Evolutionary conservation across 2,888 invertebrate genomes (phyloP).

Genomic region (Conomelus anceps): DNA sequence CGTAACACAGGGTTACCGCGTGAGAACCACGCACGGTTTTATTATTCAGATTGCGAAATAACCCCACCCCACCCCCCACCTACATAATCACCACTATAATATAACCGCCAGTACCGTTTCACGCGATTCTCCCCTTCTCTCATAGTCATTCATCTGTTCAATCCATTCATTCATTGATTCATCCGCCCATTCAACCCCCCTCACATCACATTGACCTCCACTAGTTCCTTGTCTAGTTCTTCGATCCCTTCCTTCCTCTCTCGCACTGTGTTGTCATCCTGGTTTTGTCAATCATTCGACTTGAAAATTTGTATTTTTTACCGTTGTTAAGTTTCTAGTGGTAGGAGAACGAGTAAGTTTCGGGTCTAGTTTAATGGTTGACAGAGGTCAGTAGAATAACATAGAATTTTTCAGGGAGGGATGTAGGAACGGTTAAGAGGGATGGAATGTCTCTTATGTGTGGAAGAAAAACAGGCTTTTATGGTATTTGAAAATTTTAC

Average conservation of each 20-base stretch:
- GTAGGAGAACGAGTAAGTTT: neutral
- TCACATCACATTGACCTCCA: neutral
- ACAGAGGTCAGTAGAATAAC: neutral
- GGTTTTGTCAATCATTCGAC: neutral
- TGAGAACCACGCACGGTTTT: neutral
- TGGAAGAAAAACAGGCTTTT: too few relatives aligned
- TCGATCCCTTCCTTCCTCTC: neutral
- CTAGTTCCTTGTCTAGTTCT: neutral
- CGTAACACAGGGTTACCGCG: neutral
- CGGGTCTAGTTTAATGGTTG: neutral
- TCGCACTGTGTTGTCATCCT: neutral
- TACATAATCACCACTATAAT: neutral
- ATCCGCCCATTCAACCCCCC: neutral
- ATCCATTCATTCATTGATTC: neutral
- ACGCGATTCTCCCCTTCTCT: neutral
- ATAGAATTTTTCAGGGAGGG: too few relatives aligned
- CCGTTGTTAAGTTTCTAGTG: neutral
- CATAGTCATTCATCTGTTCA: neutral
- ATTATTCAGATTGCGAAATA: neutral
- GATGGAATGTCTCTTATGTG: too few relatives aligned
- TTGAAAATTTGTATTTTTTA: neutral
- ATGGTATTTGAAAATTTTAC: too few relatives aligned
- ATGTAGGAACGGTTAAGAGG: too few relatives aligned
- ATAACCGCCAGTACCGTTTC: neutral
- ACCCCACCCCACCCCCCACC: neutral